Evolutionary conservation across 37 sponge, comb jelly and placozoan genomes (phyloP).

Genomic region (Hexactinellida sp.): DNA sequence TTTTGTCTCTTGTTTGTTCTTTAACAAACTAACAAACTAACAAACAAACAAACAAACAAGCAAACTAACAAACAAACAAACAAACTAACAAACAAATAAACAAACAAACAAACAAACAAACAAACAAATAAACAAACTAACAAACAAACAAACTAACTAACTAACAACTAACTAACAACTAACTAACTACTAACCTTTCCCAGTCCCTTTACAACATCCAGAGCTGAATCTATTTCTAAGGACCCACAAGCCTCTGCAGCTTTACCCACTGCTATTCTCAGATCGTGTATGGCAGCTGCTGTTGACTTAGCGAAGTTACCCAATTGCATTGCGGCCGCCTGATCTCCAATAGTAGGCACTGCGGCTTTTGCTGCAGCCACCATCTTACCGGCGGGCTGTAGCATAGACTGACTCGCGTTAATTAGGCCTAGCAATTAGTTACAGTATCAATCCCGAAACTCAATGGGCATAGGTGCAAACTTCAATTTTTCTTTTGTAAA

Average conservation of each 20-base stretch:
- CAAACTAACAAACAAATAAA: too few relatives aligned
- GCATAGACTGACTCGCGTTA: conserved; percentile 70
- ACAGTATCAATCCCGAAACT: too few relatives aligned
- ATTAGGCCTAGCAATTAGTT: conserved; percentile 37
- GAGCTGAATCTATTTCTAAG: conserved; percentile 81
- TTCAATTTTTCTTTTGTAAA: too few relatives aligned
- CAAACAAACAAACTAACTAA: too few relatives aligned
- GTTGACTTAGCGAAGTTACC: conserved; percentile 92
- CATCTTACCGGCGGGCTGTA: conserved; percentile 69
- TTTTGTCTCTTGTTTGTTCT: too few relatives aligned
- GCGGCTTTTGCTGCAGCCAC: conserved; percentile 92
- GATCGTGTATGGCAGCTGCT: conserved; percentile 68
- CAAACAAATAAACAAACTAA: too few relatives aligned
- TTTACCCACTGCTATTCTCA: conserved; percentile 71
- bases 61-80: too few relatives aligned
- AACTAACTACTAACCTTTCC: neutral
- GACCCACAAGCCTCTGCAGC: conserved; percentile 85
- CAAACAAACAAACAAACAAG: too few relatives aligned
- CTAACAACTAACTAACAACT: too few relatives aligned
- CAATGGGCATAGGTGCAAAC: too few relatives aligned
- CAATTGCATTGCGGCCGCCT: conserved; percentile 87
- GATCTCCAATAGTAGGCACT: conserved; percentile 87
- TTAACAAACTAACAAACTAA: too few relatives aligned
- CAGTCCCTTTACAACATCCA: conserved; percentile 44
- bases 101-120: too few relatives aligned